Evolutionary conservation across 2,888 invertebrate species (phyloP).

Genomic region (Dexiosoma caninum): DNA sequence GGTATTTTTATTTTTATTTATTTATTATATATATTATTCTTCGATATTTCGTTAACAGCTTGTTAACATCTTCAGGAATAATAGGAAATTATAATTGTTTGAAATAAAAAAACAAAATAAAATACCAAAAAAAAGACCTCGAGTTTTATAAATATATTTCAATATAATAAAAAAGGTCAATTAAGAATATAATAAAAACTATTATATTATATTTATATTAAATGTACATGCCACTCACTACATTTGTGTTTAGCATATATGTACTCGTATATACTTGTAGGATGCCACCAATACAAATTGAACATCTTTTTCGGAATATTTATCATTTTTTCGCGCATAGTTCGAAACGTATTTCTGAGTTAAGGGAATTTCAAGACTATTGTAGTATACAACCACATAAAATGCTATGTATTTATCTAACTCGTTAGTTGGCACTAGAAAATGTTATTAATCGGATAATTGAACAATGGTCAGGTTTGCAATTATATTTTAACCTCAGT

Average conservation of each 20-base stretch:
- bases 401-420: conserved; percentile 51
- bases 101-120: no score
- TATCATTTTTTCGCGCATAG: neutral
- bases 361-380: conserved; percentile 26
- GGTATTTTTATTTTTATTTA: no score
- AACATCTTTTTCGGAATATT: neutral
- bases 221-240: neutral
- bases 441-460: conserved; percentile 52
- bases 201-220: neutral
- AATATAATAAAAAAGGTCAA: no score
- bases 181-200: no score
- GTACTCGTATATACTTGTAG: neutral
- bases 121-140: no score
- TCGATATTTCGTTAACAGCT: no score
- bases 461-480: no score
- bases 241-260: neutral
- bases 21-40: no score
- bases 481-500: conserved; percentile 49
- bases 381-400: conserved; percentile 47
- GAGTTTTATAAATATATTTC: no score
- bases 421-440: conserved; percentile 57
- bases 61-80: no score
- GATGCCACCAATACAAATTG: neutral
- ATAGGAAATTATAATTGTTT: no score
- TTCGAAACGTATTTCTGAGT: neutral